phyloP scores from a whole-genome alignment of 35 echinoderm and acorn worm genomes.

The Acanthaster planci region DNA sequence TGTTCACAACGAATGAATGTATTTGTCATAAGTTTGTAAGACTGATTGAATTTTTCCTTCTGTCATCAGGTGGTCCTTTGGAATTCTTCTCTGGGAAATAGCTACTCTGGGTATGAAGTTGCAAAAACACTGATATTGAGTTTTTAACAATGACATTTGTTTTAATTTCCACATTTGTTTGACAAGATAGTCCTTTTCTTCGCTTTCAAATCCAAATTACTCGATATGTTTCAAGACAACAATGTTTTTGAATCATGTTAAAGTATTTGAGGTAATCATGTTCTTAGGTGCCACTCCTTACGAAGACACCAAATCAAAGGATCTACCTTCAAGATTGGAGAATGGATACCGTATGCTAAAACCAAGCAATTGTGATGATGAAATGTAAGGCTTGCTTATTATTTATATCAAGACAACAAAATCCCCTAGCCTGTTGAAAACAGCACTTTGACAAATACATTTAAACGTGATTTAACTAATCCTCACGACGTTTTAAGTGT shows the following conservation, averaged over 20 bases:
- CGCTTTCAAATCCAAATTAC: too few relatives aligned
- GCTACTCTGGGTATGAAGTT: background rate
- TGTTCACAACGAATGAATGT: background rate
- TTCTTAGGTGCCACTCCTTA: slow-evolving; percentile 25
- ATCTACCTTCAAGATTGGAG: background rate
- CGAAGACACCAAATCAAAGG: background rate
- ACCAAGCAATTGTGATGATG: too few relatives aligned
- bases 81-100: slow-evolving; percentile 24
- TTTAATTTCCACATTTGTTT: background rate
- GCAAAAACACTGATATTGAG: background rate
- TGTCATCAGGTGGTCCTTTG: slow-evolving; percentile 17
- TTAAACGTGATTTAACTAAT: too few relatives aligned
- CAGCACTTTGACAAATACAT: too few relatives aligned
- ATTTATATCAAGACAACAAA: too few relatives aligned
- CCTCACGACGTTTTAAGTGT: too few relatives aligned
- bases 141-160: background rate
- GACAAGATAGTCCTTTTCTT: background rate
- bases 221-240: too few relatives aligned
- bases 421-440: too few relatives aligned
- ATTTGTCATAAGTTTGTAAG: background rate
- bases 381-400: too few relatives aligned
- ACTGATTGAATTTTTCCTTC: background rate
- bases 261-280: too few relatives aligned
- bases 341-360: too few relatives aligned
- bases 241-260: too few relatives aligned